Percentiles rank a stretch among this genome's conserved stretches.
Conservation (phyloP, 2,888 invertebrate genomes). For the Agrotis clavis region DNA sequence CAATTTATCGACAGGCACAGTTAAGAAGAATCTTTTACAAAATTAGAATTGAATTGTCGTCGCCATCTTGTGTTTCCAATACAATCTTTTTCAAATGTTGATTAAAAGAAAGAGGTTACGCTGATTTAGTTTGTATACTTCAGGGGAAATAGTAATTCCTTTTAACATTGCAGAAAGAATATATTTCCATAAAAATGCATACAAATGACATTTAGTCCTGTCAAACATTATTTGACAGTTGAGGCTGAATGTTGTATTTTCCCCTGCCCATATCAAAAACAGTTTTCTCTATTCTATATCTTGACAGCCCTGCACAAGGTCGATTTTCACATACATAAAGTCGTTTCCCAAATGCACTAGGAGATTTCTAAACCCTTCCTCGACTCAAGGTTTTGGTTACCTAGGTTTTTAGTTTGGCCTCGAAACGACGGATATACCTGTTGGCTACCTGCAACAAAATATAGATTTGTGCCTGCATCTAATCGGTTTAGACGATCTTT, state of each 20-base stretch:
- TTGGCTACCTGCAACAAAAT: conserved; percentile 14
- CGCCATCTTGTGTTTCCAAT: background rate
- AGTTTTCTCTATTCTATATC: background rate
- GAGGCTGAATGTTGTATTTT: too few species aligned
- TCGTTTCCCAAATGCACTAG: conserved; percentile 55
- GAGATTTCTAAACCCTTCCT: conserved; percentile 68
- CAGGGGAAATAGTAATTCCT: too few species aligned
- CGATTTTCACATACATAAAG: conserved; percentile 42
- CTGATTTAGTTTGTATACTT: too few species aligned
- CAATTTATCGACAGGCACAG: background rate
- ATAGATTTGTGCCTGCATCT: conserved; percentile 23
- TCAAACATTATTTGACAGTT: too few species aligned
- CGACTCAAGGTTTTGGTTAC: conserved; percentile 47
- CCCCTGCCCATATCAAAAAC: too few species aligned
- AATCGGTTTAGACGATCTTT: conserved; percentile 7
- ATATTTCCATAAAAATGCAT: too few species aligned
- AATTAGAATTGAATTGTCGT: background rate
- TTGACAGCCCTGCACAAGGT: conserved; percentile 59
- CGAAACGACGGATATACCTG: conserved; percentile 37
- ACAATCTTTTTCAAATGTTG: background rate
- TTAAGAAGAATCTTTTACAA: background rate
- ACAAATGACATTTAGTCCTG: too few species aligned
- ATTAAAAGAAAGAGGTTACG: too few species aligned
- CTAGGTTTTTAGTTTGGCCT: conserved; percentile 42
- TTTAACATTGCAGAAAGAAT: too few species aligned